These are phyloP conservation scores for Erebia palarica DNA, from an alignment of 2,888 invertebrate species.

Conservation along the genomic window DNA sequence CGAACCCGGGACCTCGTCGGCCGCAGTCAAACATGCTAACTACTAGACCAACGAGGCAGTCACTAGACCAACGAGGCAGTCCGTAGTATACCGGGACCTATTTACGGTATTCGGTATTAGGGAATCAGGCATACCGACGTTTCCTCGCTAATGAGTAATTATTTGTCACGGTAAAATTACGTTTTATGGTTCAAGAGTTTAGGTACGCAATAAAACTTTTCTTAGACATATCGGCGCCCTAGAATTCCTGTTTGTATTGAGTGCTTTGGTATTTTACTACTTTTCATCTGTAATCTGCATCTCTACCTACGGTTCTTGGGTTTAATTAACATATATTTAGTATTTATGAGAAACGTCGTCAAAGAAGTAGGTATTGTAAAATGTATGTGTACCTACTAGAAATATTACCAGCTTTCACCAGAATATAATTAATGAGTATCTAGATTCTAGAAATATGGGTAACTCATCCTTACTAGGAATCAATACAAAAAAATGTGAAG, in stretches of 20 bases:
- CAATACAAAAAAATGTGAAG: no score
- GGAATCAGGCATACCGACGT: background rate
- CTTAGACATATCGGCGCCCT: background rate
- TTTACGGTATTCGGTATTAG: background rate
- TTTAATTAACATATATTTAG: background rate
- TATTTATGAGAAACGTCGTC: background rate
- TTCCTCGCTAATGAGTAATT: background rate
- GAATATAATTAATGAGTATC: no score
- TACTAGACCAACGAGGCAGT: no score
- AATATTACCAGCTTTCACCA: no score
- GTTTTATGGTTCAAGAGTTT: conserved; percentile 1
- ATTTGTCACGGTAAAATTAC: background rate
- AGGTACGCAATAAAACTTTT: background rate
- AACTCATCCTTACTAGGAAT: no score
- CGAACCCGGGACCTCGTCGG: no score
- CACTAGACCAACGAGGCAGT: no score
- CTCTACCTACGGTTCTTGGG: background rate
- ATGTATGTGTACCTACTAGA: no score
- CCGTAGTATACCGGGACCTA: background rate
- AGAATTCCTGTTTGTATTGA: background rate
- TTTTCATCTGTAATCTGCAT: background rate
- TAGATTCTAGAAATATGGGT: no score
- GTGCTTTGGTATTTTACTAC: background rate
- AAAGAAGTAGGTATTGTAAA: background rate
- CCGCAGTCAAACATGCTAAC: no score